Percentiles rank a stretch among this genome's conserved stretches.
phyloP scores from a whole-genome alignment of 2,113 vertebrate species.

The Percopsis transmontana region DNA sequence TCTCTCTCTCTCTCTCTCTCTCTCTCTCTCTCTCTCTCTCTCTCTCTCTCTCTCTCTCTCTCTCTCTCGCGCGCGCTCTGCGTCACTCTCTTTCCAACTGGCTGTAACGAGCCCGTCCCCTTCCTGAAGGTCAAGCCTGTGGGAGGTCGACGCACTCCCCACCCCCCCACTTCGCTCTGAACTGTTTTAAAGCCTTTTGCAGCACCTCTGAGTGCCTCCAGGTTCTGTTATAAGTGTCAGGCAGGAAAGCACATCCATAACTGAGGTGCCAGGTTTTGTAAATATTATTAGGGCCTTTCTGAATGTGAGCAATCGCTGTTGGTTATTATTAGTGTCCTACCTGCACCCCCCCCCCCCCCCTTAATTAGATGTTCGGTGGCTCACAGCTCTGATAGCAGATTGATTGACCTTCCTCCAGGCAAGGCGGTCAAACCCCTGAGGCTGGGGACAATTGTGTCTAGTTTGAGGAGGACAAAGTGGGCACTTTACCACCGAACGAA shows the following conservation, averaged over 20 bases:
- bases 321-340: background rate
- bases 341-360: background rate
- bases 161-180: background rate
- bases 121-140: constrained; percentile 42
- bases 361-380: constrained; percentile 35
- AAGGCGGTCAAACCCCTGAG: constrained; percentile 7
- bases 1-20: background rate
- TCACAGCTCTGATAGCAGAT: constrained; percentile 36
- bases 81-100: constrained; percentile 42
- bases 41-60: constrained; percentile 25
- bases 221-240: constrained; percentile 20
- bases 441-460: constrained; percentile 37
- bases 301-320: constrained; percentile 15
- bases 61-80: background rate
- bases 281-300: constrained; percentile 4
- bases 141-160: constrained; percentile 49
- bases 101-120: constrained; percentile 16
- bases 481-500: background rate
- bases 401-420: constrained; percentile 34
- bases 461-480: constrained; percentile 10
- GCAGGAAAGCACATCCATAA: constrained; percentile 15
- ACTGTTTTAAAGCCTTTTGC: constrained; percentile 47
- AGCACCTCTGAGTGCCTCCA: constrained; percentile 29
- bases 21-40: constrained; percentile 41
- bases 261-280: background rate